These are phyloP conservation scores for Argyrosomus regius DNA, from an alignment of 2,797 vertebrate species.

Conservation along the genomic window DNA sequence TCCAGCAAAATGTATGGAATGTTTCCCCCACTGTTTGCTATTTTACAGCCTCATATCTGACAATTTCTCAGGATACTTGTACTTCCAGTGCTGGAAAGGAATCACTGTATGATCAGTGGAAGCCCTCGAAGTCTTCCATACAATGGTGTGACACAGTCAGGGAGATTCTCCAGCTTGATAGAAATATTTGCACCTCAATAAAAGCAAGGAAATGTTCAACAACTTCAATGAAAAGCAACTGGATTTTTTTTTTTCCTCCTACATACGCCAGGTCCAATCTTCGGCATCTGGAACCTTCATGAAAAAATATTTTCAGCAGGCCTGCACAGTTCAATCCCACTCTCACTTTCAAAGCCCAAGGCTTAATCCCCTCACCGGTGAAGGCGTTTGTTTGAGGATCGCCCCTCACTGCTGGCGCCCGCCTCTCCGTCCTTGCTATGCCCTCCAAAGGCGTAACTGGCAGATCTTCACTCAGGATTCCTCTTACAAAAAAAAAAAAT, in stretches of 20 bases:
- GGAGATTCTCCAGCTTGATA: constrained; percentile 46
- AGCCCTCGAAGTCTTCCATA: constrained; percentile 25
- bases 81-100: constrained; percentile 8
- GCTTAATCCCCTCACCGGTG: constrained; percentile 78
- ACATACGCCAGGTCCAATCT: constrained; percentile 51
- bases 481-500: constrained; percentile 45
- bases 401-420: constrained; percentile 64
- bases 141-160: constrained; percentile 37
- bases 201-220: constrained; percentile 37
- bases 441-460: constrained; percentile 76
- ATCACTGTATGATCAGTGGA: constrained; percentile 43
- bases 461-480: constrained; percentile 76
- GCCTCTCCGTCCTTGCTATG: constrained; percentile 78
- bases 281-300: constrained; percentile 48
- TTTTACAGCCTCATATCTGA: constrained; percentile 15
- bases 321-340: constrained; percentile 75
- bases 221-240: constrained; percentile 43
- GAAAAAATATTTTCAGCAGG: constrained; percentile 57
- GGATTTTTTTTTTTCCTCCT: background rate
- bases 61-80: constrained; percentile 10
- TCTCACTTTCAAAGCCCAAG: constrained; percentile 74
- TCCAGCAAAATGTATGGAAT: constrained; percentile 21
- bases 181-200: constrained; percentile 62
- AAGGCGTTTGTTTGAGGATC: constrained; percentile 79
- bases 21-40: background rate